Percentiles rank a stretch among this genome's conserved stretches.
Conservation (phyloP, 2,797 vertebrate species). For the Chaenodraco wilsoni region DNA sequence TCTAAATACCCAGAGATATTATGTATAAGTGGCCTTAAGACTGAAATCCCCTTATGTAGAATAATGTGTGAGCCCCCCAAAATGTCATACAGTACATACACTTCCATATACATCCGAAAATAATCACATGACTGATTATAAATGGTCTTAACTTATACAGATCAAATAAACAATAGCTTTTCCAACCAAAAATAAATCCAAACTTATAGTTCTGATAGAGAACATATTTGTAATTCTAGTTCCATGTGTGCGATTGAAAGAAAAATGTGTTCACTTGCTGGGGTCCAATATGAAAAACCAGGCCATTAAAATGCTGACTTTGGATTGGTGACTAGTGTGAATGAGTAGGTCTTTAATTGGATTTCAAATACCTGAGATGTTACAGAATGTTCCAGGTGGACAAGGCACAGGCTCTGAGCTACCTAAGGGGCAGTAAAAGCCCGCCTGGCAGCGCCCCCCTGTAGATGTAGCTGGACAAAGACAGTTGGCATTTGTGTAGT, state of each 20-base stretch:
- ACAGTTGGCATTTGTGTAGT: conserved; percentile 94
- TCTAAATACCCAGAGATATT: not conserved
- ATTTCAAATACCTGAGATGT: conserved; percentile 83
- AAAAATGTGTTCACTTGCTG: not conserved
- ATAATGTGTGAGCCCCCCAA: not conserved
- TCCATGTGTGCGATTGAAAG: not conserved
- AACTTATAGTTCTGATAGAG: not conserved
- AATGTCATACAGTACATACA: not conserved
- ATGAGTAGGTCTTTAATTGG: not conserved
- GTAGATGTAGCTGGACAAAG: conserved; percentile 94
- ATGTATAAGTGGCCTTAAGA: not conserved
- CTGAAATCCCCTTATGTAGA: not conserved
- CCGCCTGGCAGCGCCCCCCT: conserved; percentile 89
- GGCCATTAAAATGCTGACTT: too few relatives aligned
- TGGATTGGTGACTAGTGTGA: not conserved
- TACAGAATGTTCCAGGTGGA: conserved; percentile 89
- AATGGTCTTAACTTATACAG: not conserved
- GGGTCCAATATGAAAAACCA: not conserved
- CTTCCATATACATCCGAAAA: not conserved
- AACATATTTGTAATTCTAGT: not conserved
- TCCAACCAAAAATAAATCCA: not conserved
- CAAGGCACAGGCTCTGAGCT: conserved; percentile 89
- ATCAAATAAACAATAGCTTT: not conserved
- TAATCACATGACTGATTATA: not conserved
- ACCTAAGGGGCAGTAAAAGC: conserved; percentile 90